phyloP scores from a whole-genome alignment of 1,140 invertebrate species.

The Meloidogyne floridensis region DNA sequence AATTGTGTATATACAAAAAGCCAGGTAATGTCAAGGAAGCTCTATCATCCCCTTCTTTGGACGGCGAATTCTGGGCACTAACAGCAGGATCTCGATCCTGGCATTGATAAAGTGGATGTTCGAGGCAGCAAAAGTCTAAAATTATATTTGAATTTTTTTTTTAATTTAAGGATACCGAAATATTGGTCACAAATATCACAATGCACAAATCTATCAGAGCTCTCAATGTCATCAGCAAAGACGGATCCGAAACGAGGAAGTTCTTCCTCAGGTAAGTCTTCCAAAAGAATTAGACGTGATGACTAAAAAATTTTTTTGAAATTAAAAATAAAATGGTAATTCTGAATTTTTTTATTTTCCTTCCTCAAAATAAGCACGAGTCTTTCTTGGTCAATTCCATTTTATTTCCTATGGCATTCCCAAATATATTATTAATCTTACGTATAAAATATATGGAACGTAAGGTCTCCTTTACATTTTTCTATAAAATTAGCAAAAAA shows the following conservation, averaged over 20 bases:
- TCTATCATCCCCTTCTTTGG: conserved; percentile 24
- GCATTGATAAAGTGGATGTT: conserved; percentile 35
- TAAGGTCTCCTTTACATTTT: no score
- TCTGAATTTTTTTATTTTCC: no score
- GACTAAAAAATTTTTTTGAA: conserved; percentile 9
- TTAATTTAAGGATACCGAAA: background rate
- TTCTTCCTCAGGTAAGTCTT: conserved; percentile 21
- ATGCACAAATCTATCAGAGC: conserved; percentile 26
- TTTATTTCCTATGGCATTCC: no score
- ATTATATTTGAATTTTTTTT: background rate
- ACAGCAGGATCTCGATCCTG: conserved; percentile 23
- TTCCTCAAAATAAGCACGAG: no score
- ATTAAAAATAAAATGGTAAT: no score
- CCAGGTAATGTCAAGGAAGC: conserved; percentile 33
- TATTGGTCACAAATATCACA: conserved; percentile 30
- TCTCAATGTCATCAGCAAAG: conserved; percentile 14
- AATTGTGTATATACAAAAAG: conserved; percentile 31
- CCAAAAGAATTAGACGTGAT: conserved; percentile 10
- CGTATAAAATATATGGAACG: no score
- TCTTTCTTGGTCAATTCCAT: no score
- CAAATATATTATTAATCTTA: no score
- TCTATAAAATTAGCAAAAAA: background rate
- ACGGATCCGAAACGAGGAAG: conserved; percentile 16
- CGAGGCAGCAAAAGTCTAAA: conserved; percentile 29
- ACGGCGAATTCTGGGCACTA: background rate